Conservation (phyloP, 2,797 vertebrate species). For the Etheostoma nigrum region DNA sequence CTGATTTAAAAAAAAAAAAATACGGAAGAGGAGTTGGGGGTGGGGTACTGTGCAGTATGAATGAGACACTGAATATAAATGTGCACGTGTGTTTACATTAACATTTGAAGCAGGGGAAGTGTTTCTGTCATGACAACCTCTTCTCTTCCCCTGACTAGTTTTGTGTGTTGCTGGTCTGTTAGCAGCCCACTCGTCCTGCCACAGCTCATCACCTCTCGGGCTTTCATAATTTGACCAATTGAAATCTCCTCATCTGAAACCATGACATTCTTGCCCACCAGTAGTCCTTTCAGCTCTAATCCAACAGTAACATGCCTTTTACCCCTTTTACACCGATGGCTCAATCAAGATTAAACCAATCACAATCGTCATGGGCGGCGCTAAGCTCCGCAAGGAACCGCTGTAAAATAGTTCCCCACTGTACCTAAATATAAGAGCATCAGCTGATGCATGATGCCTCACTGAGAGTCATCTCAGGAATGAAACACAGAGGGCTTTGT, state of each 20-base stretch:
- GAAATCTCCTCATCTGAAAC: not conserved
- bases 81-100: not conserved
- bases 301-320: not conserved
- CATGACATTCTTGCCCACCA: not conserved
- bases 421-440: constrained; percentile 41
- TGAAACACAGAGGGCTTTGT: constrained; percentile 69
- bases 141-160: not conserved
- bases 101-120: not conserved
- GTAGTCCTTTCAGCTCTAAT: not conserved
- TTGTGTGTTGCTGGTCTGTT: not conserved
- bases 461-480: constrained; percentile 36
- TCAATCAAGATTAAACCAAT: too few relatives aligned
- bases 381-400: too few relatives aligned
- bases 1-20: not conserved
- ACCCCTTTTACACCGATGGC: too few relatives aligned
- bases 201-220: not conserved
- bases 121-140: not conserved
- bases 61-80: not conserved
- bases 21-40: not conserved
- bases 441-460: constrained; percentile 56
- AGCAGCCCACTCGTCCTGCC: not conserved
- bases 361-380: too few relatives aligned
- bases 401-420: not conserved
- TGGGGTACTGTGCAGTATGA: not conserved
- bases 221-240: not conserved